These are phyloP conservation scores for Sparidentex hasta DNA, from an alignment of 2,797 vertebrate genomes.

Conservation along the genomic window DNA sequence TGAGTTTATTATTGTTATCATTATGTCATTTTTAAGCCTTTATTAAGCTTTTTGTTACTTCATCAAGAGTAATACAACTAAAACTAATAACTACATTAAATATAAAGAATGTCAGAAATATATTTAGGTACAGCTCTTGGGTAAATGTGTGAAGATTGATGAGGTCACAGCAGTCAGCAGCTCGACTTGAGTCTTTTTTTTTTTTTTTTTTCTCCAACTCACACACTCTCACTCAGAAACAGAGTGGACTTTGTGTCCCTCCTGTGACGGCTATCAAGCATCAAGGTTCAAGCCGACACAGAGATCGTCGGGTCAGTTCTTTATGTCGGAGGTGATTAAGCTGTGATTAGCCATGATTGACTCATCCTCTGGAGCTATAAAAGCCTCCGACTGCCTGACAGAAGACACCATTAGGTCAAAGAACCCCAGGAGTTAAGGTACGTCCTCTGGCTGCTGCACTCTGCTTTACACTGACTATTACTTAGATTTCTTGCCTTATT, in stretches of 20 bases:
- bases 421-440: slow-evolving; percentile 66
- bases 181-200: background rate
- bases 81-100: background rate
- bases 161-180: background rate
- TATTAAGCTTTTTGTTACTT: too few species aligned
- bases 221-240: slow-evolving; percentile 6
- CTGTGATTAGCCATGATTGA: slow-evolving; percentile 36
- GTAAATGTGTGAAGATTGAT: background rate
- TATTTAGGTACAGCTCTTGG: background rate
- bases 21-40: too few species aligned
- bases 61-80: too few species aligned
- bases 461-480: background rate
- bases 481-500: background rate
- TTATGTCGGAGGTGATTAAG: slow-evolving; percentile 43
- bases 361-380: slow-evolving; percentile 63
- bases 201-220: background rate
- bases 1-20: too few species aligned
- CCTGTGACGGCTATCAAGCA: slow-evolving; percentile 48
- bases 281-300: slow-evolving; percentile 71
- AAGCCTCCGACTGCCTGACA: slow-evolving; percentile 33
- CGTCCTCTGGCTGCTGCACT: slow-evolving; percentile 4
- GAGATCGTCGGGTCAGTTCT: slow-evolving; percentile 24
- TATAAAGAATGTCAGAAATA: background rate
- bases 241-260: slow-evolving; percentile 70
- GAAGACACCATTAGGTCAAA: slow-evolving; percentile 53